Evolutionary conservation across 2,113 vertebrate species (phyloP).

Genomic region (Ictidomys tridecemlineatus): DNA sequence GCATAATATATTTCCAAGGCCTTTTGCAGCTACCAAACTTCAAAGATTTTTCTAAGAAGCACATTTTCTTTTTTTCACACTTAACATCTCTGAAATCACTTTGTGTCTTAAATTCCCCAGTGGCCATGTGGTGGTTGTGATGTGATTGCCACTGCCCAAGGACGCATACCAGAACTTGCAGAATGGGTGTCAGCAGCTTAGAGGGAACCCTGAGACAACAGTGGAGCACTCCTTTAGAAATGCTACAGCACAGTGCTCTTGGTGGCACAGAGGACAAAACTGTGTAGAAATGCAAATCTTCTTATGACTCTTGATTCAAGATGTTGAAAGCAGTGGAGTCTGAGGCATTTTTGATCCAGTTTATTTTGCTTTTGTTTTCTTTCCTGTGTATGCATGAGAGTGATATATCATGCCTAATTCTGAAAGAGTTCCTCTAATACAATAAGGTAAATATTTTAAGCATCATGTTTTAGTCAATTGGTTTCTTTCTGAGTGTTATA

Average conservation of each 20-base stretch:
- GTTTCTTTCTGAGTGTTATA: neutral
- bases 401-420: neutral
- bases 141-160: neutral
- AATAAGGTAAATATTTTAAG: neutral
- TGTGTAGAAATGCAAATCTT: neutral
- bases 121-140: neutral
- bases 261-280: neutral
- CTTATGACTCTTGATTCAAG: neutral
- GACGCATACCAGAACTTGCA: neutral
- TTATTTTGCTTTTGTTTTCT: neutral
- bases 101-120: neutral
- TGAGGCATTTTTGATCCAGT: neutral
- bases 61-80: neutral
- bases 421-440: neutral
- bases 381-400: neutral
- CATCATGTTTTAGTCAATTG: neutral
- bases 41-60: slow-evolving; percentile 57
- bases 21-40: slow-evolving; percentile 14
- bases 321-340: neutral
- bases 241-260: neutral
- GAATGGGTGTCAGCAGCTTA: neutral
- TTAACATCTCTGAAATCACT: slow-evolving; percentile 13
- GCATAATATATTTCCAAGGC: neutral
- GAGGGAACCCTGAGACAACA: neutral
- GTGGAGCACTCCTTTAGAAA: neutral